A percentile compares a stretch with the other conserved stretches of the same genome.
Conservation (phyloP, 2,888 invertebrate genomes). For the Eurytoma adleriae region DNA sequence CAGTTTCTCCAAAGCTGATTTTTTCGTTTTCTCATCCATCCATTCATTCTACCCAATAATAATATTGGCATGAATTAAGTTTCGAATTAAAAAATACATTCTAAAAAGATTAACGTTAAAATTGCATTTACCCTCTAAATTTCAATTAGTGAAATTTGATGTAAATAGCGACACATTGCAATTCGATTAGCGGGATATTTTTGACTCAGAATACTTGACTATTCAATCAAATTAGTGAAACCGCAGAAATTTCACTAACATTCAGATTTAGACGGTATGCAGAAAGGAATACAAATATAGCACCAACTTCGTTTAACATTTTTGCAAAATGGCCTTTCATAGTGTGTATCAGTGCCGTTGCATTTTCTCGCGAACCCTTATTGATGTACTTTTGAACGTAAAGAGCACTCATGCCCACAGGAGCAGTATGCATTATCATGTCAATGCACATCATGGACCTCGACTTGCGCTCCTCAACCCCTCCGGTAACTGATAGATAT, state of each 20-base stretch:
- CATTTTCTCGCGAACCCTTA: slow-evolving; percentile 87
- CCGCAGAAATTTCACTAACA: too few relatives aligned
- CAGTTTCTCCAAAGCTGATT: slow-evolving; percentile 73
- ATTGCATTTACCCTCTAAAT: too few relatives aligned
- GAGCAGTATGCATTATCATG: slow-evolving; percentile 85
- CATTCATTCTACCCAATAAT: slow-evolving; percentile 82
- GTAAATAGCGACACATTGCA: too few relatives aligned
- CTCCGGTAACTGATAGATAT: slow-evolving; percentile 71
- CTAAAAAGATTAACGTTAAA: too few relatives aligned
- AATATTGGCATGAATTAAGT: too few relatives aligned
- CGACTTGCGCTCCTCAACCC: slow-evolving; percentile 77
- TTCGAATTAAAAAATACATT: too few relatives aligned
- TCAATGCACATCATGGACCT: slow-evolving; percentile 81
- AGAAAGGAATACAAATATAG: too few relatives aligned
- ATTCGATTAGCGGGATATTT: too few relatives aligned
- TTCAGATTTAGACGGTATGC: too few relatives aligned
- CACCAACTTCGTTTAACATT: slow-evolving; percentile 84
- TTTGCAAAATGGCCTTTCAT: slow-evolving; percentile 89
- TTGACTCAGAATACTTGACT: too few relatives aligned
- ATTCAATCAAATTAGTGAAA: too few relatives aligned
- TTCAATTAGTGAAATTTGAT: too few relatives aligned
- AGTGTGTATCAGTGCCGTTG: slow-evolving; percentile 90
- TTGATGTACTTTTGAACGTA: slow-evolving; percentile 92
- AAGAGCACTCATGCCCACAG: slow-evolving; percentile 87
- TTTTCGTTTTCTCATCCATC: slow-evolving; percentile 89